Evolutionary conservation across 2,113 vertebrate genomes (phyloP), one percentile per base, ranked within the genome.

Genomic region (Atlantisia rogersi): DNA sequence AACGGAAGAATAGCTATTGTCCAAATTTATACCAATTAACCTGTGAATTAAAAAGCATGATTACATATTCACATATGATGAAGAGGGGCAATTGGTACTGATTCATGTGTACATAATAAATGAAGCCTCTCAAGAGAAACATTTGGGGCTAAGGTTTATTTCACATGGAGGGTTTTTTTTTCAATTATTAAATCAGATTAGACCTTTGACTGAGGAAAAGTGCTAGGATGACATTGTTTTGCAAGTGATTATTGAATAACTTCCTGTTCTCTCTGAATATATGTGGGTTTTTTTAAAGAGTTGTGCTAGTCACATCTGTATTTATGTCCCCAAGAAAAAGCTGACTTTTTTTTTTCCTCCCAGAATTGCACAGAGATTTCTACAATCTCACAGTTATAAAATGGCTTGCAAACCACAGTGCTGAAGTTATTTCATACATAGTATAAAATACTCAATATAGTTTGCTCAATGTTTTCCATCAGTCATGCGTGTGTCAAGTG

Each of bases 81-180:
- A 48, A 95, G 68, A 88, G 56, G 58, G 93, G 12, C 25, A 85
- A 74, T 67, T 91, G 35, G 26, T 74, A 80, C 76, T 95, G 55
- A 94, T 92, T 95, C 74, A 91, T 62, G 28, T 77, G 79, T 93
- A 55, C 15, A 68, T 77, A 93, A 82, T 53, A 81, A 90, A 86
- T 58, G 12, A 92, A 91, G 24, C 46, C 92, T 80, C 20, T 90
- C 92, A 82, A 28, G 21, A 28, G 20, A 92, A 93, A 62, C 24
- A 70, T 84, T 75, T 85, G 29, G 25, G 32, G 6, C 16, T 87
- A 80, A 50, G 22, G 65, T 39, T 52, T 68, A n/a, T 91, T 75
- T 95, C 12, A 35, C 42, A 31, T 48, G 48, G 19, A 22, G 48
- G 48, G 5, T 22, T 6, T 91, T 6, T 91, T 92, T 42, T 62